These are phyloP conservation scores for Lontra canadensis DNA, from an alignment of 2,113 vertebrate species.

Conservation along the genomic window DNA sequence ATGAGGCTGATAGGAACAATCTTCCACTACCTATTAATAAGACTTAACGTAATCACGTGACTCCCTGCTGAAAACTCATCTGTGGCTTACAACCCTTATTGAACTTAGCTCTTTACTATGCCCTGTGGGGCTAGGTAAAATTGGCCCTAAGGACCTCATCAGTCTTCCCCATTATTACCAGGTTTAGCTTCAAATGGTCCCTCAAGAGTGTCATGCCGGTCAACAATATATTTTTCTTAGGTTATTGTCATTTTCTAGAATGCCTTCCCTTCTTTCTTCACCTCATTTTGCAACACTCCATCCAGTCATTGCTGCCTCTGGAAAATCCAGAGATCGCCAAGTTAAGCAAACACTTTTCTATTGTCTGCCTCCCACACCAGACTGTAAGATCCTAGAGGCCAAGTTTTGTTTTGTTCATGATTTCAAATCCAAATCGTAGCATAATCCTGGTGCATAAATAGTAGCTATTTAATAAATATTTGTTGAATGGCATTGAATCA, in stretches of 20 bases:
- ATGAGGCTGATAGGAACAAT: background rate
- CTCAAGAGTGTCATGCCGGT: background rate
- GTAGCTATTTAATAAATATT: background rate
- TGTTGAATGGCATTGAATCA: conserved; percentile 22
- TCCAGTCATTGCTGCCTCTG: background rate
- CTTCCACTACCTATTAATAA: background rate
- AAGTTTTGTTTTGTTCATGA: background rate
- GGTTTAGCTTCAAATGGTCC: background rate
- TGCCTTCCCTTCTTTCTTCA: background rate
- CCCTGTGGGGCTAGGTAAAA: background rate
- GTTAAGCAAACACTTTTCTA: background rate
- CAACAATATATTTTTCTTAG: background rate
- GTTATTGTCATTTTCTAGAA: background rate
- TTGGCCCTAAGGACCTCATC: background rate
- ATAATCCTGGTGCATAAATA: background rate
- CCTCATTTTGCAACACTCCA: background rate
- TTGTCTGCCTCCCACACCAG: background rate
- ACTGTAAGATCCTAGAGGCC: background rate
- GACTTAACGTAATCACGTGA: background rate
- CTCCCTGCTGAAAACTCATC: background rate
- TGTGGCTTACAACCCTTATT: background rate
- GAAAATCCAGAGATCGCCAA: background rate
- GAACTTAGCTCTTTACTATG: background rate
- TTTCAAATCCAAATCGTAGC: background rate
- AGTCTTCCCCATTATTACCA: background rate